phyloP scores from a whole-genome alignment of 1,140 invertebrate species.

The Sminthurides bifidus region DNA sequence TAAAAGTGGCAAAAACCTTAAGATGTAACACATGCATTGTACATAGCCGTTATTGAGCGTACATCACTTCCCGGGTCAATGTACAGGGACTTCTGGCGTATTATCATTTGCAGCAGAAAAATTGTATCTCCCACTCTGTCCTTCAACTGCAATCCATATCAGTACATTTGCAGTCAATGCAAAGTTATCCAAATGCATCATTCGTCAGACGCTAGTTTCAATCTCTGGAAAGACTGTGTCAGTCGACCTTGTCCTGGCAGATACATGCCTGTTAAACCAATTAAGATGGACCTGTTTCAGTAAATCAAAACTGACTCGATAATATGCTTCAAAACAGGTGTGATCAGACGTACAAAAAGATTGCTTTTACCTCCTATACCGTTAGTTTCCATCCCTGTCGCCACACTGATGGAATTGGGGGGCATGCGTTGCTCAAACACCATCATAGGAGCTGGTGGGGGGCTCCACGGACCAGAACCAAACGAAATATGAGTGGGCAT shows the following conservation, averaged over 20 bases:
- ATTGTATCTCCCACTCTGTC: too few species aligned
- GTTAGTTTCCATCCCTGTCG: not conserved
- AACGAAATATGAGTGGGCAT: constrained; percentile 4
- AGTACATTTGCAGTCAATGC: too few species aligned
- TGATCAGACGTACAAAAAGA: not conserved
- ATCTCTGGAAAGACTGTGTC: not conserved
- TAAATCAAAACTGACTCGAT: not conserved
- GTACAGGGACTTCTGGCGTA: too few species aligned
- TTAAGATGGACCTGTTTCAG: not conserved
- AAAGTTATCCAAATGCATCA: too few species aligned
- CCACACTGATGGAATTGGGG: not conserved
- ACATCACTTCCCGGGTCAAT: too few species aligned
- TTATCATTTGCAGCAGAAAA: too few species aligned
- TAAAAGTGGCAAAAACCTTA: too few species aligned
- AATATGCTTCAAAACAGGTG: not conserved
- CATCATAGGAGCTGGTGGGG: constrained; percentile 2
- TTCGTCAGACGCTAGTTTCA: not conserved
- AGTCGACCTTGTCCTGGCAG: not conserved
- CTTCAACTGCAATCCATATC: too few species aligned
- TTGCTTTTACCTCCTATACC: not conserved
- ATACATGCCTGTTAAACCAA: too few species aligned
- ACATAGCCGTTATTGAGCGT: too few species aligned
- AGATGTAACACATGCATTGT: too few species aligned
- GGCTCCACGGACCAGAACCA: constrained; percentile 7
- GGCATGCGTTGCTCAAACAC: not conserved